phyloP scores from a whole-genome alignment of 2,113 vertebrate genomes.

The Catharus bicknelli region DNA sequence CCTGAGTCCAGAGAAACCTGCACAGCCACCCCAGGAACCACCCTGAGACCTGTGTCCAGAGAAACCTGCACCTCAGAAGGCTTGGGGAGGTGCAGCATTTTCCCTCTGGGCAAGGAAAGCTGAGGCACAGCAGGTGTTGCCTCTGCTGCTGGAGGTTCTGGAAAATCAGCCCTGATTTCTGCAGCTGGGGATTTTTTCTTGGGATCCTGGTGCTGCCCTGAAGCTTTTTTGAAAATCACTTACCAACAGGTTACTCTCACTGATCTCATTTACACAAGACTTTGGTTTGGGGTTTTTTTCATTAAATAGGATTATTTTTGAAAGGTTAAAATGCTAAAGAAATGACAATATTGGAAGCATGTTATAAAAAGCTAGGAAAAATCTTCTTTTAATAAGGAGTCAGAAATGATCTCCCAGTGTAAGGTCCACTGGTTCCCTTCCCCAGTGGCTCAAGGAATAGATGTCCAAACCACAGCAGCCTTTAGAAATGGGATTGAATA shows the following conservation, averaged over 20 bases:
- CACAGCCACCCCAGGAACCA: background rate
- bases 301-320: background rate
- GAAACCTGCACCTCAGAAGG: background rate
- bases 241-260: background rate
- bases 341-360: background rate
- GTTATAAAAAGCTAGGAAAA: background rate
- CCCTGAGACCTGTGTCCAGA: background rate
- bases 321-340: background rate
- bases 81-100: background rate
- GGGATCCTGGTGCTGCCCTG: background rate
- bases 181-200: background rate
- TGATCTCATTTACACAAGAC: background rate
- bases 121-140: background rate
- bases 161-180: background rate
- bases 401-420: background rate
- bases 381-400: background rate
- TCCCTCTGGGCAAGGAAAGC: background rate
- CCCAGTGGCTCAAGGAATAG: background rate
- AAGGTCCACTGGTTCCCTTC: background rate
- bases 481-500: background rate
- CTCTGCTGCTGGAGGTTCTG: background rate
- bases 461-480: background rate
- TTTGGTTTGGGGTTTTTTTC: background rate
- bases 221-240: background rate
- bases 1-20: rapidly evolving